Evolutionary conservation across 2,888 invertebrate genomes (phyloP), one percentile per base, ranked within the genome.

Genomic region (Chrysotoxum bicinctum): DNA sequence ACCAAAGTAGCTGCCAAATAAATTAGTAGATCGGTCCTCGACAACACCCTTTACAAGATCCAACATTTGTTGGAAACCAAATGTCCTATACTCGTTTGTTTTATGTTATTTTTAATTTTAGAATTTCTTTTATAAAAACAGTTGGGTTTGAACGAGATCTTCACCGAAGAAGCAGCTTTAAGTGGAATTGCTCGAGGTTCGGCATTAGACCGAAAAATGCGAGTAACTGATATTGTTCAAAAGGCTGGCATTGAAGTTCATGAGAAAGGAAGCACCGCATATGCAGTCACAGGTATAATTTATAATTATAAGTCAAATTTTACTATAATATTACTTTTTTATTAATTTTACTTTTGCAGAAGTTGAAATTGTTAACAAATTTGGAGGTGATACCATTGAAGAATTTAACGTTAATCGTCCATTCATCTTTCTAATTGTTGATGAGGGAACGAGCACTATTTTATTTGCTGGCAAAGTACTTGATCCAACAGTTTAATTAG

Each of bases 341-440:
- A 6, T 43, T 48, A 58, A 72, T 77, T 86, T 88, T n/a, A 60
- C n/a, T 45, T 21, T 78, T 87, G 95, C 94, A 90, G 93, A 95
- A 54, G 92, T 94, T 23, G 91, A 91, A 56, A 91, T 97, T 45
- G 95, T 94, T 12, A 96, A 96, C 91, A 96, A 96, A 91, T 95
- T 96, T 88, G 95, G 95, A 0, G 94, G 93, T 76, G 93, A 93
- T 43, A 93, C 93, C 35, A 91, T 92, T 5, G 91, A 92, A 75
- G 93, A 94, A 73, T 95, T 97, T 89, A 93, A 94, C 52, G 96
- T 94, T 1, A 94, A 95, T 89, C 95, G 94, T 85, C 96, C 97
- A 0, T 97, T 97, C 92, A 89, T 96, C 69, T 96, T 97, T 92
- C 95, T 95, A 90, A 95, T 97, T 83, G 95, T 96, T 89, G 96